phyloP scores from a whole-genome alignment of 2,888 invertebrate species.

The Hypercompe scribonia region DNA sequence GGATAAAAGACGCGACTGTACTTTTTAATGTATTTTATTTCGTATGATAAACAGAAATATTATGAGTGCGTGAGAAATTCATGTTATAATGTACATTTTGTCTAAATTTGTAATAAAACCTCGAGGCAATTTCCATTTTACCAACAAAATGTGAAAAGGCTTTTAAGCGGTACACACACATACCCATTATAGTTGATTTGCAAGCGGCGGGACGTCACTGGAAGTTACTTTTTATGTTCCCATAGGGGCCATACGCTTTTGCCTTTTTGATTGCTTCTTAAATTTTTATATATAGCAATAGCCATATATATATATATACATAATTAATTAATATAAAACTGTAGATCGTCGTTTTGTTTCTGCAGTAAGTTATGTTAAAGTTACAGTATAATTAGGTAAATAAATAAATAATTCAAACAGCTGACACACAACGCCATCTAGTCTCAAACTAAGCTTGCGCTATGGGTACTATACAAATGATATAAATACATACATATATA shows the following conservation, averaged over 20 bases:
- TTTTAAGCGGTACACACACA: conserved; percentile 8
- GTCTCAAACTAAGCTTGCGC: too few species aligned
- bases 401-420: too few species aligned
- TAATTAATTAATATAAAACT: neutral
- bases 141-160: neutral
- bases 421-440: too few species aligned
- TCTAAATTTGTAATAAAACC: neutral
- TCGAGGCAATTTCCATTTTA: neutral
- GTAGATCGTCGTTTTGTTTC: neutral
- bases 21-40: too few species aligned
- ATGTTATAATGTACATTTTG: neutral
- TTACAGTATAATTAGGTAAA: neutral
- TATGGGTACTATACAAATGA: too few species aligned
- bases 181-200: conserved; percentile 6
- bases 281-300: conserved; percentile 5
- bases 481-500: too few species aligned
- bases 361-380: neutral
- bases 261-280: conserved; percentile 2
- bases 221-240: conserved; percentile 18
- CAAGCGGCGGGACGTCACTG: conserved; percentile 1
- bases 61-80: neutral
- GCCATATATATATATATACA: neutral
- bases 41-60: neutral
- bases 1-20: neutral
- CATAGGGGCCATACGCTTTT: conserved; percentile 5